Conservation (phyloP, 2,888 invertebrate species). For the Zootermopsis nevadensis region DNA sequence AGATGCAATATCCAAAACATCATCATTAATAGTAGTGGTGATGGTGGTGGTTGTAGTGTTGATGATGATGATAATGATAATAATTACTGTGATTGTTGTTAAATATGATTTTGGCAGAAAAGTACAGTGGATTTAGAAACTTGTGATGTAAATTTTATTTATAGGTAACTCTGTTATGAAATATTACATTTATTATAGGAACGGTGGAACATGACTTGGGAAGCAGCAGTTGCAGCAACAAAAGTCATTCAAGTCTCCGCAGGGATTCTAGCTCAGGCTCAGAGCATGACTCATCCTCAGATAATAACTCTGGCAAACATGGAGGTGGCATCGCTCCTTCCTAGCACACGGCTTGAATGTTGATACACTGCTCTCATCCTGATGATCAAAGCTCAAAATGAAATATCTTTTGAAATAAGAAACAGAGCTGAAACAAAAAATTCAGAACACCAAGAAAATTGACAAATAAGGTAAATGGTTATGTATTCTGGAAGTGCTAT, state of each 20-base stretch:
- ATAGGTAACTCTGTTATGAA: too few relatives aligned
- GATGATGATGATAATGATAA: not conserved
- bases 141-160: not conserved
- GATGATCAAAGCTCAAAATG: not conserved
- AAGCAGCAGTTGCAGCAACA: slow-evolving; percentile 50
- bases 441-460: too few relatives aligned
- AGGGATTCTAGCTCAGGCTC: slow-evolving; percentile 55
- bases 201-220: slow-evolving; percentile 53
- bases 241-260: slow-evolving; percentile 53
- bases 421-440: too few relatives aligned
- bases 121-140: not conserved
- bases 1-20: too few relatives aligned
- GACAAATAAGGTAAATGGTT: too few relatives aligned
- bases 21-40: not conserved
- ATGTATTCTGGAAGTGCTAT: too few relatives aligned
- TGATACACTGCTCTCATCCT: not conserved
- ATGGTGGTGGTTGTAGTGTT: too few relatives aligned
- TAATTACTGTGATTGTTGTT: not conserved
- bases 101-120: not conserved
- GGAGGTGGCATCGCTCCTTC: not conserved
- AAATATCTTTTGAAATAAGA: too few relatives aligned
- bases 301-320: slow-evolving; percentile 20
- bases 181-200: slow-evolving; percentile 51
- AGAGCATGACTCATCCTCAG: slow-evolving; percentile 44
- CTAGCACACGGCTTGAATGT: not conserved